Conservation (phyloP, 1,140 invertebrate species). For the Himalopsyche phryganea region DNA sequence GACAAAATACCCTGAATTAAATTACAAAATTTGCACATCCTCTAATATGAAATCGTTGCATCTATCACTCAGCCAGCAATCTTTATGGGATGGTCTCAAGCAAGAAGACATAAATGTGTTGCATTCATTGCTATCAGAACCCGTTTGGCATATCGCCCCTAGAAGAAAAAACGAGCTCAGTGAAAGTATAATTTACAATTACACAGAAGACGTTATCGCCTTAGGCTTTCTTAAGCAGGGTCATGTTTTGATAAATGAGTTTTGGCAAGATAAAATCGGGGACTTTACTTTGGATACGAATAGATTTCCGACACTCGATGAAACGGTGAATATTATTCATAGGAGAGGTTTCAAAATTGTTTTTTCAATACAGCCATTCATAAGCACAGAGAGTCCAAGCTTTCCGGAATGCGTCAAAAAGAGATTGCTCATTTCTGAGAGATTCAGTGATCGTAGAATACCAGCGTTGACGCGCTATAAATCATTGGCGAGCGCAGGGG, state of each 20-base stretch:
- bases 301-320: constrained; percentile 70
- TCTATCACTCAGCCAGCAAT: constrained; percentile 57
- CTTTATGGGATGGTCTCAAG: constrained; percentile 76
- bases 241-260: constrained; percentile 78
- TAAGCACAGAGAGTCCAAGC: constrained; percentile 77
- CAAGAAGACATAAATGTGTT: constrained; percentile 69
- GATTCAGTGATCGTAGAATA: constrained; percentile 67
- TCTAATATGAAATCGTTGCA: constrained; percentile 74
- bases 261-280: constrained; percentile 78
- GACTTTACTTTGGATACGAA: constrained; percentile 70
- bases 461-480: constrained; percentile 76
- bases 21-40: constrained; percentile 82
- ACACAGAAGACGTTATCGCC: constrained; percentile 75
- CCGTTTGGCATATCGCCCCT: constrained; percentile 79
- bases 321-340: constrained; percentile 77
- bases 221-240: constrained; percentile 72
- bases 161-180: constrained; percentile 58
- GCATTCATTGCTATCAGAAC: constrained; percentile 73
- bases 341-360: constrained; percentile 81
- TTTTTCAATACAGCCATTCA: constrained; percentile 80
- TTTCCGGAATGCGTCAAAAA: constrained; percentile 74
- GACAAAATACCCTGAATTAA: constrained; percentile 64
- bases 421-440: constrained; percentile 66
- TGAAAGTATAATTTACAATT: constrained; percentile 71
- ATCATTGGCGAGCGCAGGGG: constrained; percentile 69